A percentile compares a stretch with the other conserved stretches of the same genome.
Evolutionary conservation across 1,140 invertebrate genomes (phyloP).

Genomic region (Spodoptera frugiperda): DNA sequence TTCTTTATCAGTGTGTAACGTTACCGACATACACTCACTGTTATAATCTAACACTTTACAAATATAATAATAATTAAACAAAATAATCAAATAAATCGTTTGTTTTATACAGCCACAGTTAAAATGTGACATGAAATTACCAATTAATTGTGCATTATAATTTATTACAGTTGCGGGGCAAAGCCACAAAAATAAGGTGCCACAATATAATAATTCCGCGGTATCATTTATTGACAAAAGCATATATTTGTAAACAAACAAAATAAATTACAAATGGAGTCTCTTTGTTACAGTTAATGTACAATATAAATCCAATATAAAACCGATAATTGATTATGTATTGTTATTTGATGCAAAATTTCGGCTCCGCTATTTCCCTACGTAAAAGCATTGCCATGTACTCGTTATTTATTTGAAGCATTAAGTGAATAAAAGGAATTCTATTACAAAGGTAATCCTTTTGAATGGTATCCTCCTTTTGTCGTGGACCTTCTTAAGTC

Average conservation of each 20-base stretch:
- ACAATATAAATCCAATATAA: slow-evolving; percentile 37
- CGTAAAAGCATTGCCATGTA: slow-evolving; percentile 46
- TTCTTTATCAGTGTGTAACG: too few species aligned
- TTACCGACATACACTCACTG: too few species aligned
- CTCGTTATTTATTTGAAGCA: slow-evolving; percentile 40
- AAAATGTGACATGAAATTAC: too few species aligned
- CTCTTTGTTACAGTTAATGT: slow-evolving; percentile 17
- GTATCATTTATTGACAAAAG: slow-evolving; percentile 11
- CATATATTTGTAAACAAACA: slow-evolving; percentile 26
- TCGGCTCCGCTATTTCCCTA: slow-evolving; percentile 10
- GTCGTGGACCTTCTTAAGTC: slow-evolving; percentile 16
- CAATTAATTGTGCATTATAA: neutral
- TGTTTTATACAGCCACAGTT: too few species aligned
- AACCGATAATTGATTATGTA: slow-evolving; percentile 40
- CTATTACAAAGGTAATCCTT: slow-evolving; percentile 38
- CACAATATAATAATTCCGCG: neutral
- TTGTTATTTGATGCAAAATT: slow-evolving; percentile 44
- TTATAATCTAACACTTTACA: too few species aligned
- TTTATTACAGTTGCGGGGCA: neutral
- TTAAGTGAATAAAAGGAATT: slow-evolving; percentile 36
- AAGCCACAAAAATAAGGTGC: neutral
- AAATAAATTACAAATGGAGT: slow-evolving; percentile 40
- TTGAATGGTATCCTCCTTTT: neutral
- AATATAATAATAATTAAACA: too few species aligned
- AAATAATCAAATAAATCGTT: too few species aligned